Percentiles rank a stretch among this genome's conserved stretches.
phyloP scores from a whole-genome alignment of 2,113 vertebrate species.

The Alces alces region DNA sequence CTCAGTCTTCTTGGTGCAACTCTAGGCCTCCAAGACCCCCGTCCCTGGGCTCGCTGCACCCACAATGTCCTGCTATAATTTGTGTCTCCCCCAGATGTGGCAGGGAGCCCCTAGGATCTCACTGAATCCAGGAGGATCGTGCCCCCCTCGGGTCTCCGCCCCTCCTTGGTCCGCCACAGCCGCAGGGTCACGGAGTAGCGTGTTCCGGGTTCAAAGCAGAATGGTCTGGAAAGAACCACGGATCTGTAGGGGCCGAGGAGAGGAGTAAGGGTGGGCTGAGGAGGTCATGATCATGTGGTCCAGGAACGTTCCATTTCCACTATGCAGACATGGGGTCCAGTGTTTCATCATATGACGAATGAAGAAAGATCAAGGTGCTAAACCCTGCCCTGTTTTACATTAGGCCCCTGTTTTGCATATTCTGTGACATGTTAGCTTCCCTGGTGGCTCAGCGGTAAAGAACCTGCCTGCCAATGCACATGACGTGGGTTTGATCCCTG shows the following conservation, averaged over 20 bases:
- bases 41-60: background rate
- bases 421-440: background rate
- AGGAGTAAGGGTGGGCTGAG: background rate
- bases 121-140: conserved; percentile 91
- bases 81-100: background rate
- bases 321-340: background rate
- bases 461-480: background rate
- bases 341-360: background rate
- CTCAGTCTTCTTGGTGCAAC: background rate
- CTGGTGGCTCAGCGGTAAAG: background rate
- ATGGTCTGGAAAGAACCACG: conserved; percentile 85
- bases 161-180: conserved; percentile 83
- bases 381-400: background rate
- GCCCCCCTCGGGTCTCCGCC: conserved; percentile 78
- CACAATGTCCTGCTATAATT: background rate
- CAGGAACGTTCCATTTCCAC: background rate
- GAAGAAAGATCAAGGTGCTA: background rate
- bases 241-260: conserved; percentile 71
- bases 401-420: background rate
- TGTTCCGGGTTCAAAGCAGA: conserved; percentile 89
- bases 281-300: background rate
- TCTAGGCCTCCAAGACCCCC: background rate
- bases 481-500: background rate
- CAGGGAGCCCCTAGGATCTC: conserved; percentile 52
- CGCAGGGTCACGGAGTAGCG: conserved; percentile 82